Evolutionary conservation across 2,888 invertebrate genomes (phyloP), one percentile per base, ranked within the genome.

Genomic region (Drosophila diplacantha): DNA sequence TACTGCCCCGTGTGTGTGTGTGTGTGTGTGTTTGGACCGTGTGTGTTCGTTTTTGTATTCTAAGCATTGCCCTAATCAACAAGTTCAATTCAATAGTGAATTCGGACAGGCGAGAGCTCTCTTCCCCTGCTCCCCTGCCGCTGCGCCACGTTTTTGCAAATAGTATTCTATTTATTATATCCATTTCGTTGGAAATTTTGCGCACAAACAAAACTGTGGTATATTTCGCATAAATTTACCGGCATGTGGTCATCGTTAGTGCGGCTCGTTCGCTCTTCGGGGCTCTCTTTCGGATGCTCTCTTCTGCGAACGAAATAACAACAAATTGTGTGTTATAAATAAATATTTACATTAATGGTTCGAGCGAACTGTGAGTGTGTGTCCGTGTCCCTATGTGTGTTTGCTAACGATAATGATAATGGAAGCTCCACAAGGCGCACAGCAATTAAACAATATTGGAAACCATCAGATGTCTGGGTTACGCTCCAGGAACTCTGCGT

Each of bases 161-260:
- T 41, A 47, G 43, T 39, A 39, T 34, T 60, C 29, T 38, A 46
- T 29, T 39, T 59, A 26, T 39, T 35, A 37, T 51, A 38, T 32
- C 39, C 37, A 41, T 41, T 69, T 69, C 60, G 51, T 44, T 39
- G 56, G 39, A 51, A 69, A 54, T 37, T 60, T 69, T 35, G 49
- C 34, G 53, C 31, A 39, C 34, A 46, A 55, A 43, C 31, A 51
- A 60, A 37, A 43, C 38, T 44, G 16, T 59, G 29, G 9, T 49
- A 20, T 54, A 56, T 75, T 73, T 69, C 43, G 69, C 62, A 74
- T 70, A 70, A 74, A 77, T 64, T 72, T 43, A 66, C 81, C 81
- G 78, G 81, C 60, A 68, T 82, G 75, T 74, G 68, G 69, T 76
- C 80, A 79, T 71, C 69, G 50, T 34, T 29, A 50, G 16, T 37